phyloP scores from a whole-genome alignment of 2,888 invertebrate genomes.

The Phlogophora meticulosa region DNA sequence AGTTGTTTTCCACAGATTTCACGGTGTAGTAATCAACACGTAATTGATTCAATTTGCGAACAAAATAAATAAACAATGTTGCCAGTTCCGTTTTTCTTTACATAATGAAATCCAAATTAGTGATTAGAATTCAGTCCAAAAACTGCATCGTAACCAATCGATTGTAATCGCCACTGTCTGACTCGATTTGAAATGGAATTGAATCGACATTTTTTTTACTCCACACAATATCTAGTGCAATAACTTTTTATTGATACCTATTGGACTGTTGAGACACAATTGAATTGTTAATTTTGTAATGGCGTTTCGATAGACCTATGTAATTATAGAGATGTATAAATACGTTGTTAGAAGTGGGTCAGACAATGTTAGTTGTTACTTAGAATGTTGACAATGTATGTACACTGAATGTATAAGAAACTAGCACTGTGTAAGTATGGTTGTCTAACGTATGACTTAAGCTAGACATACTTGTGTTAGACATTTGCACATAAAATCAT shows the following conservation, averaged over 20 bases:
- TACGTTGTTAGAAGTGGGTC: constrained; percentile 58
- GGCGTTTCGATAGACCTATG: constrained; percentile 50
- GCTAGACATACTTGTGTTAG: constrained; percentile 3
- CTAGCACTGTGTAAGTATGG: constrained; percentile 18
- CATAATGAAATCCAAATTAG: constrained; percentile 59
- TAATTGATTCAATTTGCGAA: constrained; percentile 31
- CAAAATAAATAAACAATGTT: constrained; percentile 41
- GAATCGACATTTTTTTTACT: constrained; percentile 54
- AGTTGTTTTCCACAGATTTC: constrained; percentile 39
- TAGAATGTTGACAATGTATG: constrained; percentile 56
- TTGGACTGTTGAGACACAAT: constrained; percentile 59
- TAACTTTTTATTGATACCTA: constrained; percentile 58
- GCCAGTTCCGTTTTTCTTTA: constrained; percentile 52
- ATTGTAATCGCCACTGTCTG: constrained; percentile 55
- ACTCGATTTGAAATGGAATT: constrained; percentile 57
- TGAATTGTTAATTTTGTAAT: constrained; percentile 62
- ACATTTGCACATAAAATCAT: constrained; percentile 7
- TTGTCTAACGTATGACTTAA: constrained; percentile 14
- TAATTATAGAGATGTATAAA: constrained; percentile 58
- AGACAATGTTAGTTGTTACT: constrained; percentile 50
- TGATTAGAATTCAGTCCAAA: constrained; percentile 60
- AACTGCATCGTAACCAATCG: constrained; percentile 61
- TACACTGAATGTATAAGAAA: constrained; percentile 40
- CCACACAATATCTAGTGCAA: constrained; percentile 50
- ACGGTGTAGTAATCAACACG: constrained; percentile 22